Evolutionary conservation across 2,888 invertebrate genomes (phyloP), one percentile per base, ranked within the genome.

Genomic region (Rhagonycha fulva): DNA sequence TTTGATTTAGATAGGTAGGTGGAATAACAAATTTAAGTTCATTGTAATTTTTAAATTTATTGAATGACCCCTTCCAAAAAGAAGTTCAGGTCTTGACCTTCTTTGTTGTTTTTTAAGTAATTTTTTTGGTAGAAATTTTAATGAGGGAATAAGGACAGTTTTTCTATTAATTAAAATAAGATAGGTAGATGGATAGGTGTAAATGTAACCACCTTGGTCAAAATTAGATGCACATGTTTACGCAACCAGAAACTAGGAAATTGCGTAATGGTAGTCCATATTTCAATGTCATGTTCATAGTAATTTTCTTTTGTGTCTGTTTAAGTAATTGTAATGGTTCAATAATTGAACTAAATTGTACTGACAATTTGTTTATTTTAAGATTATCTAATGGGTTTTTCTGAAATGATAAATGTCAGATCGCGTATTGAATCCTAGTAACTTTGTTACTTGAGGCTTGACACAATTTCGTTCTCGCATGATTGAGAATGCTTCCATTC

Each of bases 211-310:
- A 66, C 63, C 63, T 66, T 66, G 11, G 63, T 66, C 23, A 66
- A 66, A 66, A 66, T 66, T 66, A 66, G 63, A 63, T 32, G 63
- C 61, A 11, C 12, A 24, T 72, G 72, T 61, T 72, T 72, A 72
- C 62, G 68, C 72, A 62, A 68, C 72, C 71, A 67, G 60, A 68
- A 72, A 68, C 72, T 24, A 60, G 72, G 72, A 68, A 72, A 72
- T 72, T 72, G 68, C 68, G 30, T 72, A 72, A 72, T 72, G 63
- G 63, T 24, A 66, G 26, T 60, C 60, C 14, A 62, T 72, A 72
- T 68, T 24, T 72, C 71, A 72, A 72, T 72, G 72, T 72, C 72
- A 72, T 61, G 72, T 68, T 60, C 61, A 30, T 68, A 62, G 32
- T 70, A 11, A 66, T 68, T 68, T 68, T 68, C 30, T 28, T 28